Conservation (phyloP, 2,888 invertebrate genomes). For the Xanthia togata region DNA sequence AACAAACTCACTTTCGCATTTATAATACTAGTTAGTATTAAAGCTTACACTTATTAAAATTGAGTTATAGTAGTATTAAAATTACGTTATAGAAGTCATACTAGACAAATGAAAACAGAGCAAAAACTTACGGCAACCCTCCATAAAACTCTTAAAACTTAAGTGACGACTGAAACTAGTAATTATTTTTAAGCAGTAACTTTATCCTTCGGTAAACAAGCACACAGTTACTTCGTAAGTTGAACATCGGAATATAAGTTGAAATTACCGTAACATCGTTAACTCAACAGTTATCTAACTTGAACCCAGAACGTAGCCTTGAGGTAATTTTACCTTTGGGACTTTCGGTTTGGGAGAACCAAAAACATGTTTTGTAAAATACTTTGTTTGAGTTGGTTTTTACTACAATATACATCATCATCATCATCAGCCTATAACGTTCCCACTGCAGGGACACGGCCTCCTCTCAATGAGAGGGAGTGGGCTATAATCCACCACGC, state of each 20-base stretch:
- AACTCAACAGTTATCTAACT: conserved; percentile 69
- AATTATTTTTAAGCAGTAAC: conserved; percentile 40
- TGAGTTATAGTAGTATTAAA: too few species aligned
- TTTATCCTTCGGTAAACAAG: conserved; percentile 46
- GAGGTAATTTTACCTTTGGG: conserved; percentile 63
- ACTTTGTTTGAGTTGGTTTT: background rate
- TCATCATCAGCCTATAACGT: too few species aligned
- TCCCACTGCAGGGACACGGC: too few species aligned
- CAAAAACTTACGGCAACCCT: background rate
- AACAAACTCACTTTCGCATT: too few species aligned
- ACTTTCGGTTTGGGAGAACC: conserved; percentile 42
- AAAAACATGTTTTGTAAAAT: background rate
- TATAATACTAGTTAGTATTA: too few species aligned
- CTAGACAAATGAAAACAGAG: background rate
- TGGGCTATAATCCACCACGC: too few species aligned
- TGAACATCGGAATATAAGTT: conserved; percentile 63
- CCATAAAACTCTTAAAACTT: conserved; percentile 16
- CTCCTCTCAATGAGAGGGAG: too few species aligned
- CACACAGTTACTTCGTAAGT: conserved; percentile 49
- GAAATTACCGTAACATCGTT: conserved; percentile 69
- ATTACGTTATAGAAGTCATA: too few species aligned
- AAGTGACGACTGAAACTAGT: conserved; percentile 20
- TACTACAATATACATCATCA: too few species aligned
- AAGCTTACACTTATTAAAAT: too few species aligned
- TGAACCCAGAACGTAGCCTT: conserved; percentile 57